Evolutionary conservation across 2,888 invertebrate genomes (phyloP), one percentile per base, ranked within the genome.

Genomic region (Rhagophthalmus giganteus): DNA sequence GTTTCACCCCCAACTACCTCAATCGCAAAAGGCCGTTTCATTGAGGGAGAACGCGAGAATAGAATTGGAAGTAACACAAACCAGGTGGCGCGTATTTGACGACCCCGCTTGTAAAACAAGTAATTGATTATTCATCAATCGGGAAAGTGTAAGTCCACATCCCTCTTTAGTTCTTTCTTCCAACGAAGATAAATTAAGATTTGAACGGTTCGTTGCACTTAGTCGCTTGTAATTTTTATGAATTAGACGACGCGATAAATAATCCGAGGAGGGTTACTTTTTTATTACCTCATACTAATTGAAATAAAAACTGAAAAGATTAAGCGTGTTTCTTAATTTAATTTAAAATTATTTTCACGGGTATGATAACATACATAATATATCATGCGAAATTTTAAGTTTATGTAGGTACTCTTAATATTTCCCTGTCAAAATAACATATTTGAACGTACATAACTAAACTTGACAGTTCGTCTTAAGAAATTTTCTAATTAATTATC

Each of bases 61-160:
- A 63, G 63, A 68, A 68, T 67, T 65, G 65, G 63, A 68, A 66
- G 65, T 65, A 71, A 73, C 71, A 70, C 67, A 69, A 70, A 67
- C 70, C 72, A 73, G 72, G 73, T 74, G 71, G 69, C 68, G 69
- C 67, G 64, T 64, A 67, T 69, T 71, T 67, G 68, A 65, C 61
- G 62, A 64, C 69, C 69, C 63, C 65, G 66, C 69, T 72, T 74
- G 74, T 74, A 74, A 73, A 74, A 74, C 73, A 68, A 67, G 73
- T 72, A 74, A 74, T 74, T 74, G 74, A 74, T 74, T 74, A 74
- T 74, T 74, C 74, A 74, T 73, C 73, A 74, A 72, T 72, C 66
- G 72, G 66, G 66, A 71, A 70, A 67, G 70, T 70, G 71, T 65
- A 67, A 69, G 66, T 66, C 66, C 64, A 66, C 65, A 68, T 63